These are phyloP conservation scores for Amphilophus citrinellus DNA, from an alignment of 2,113 vertebrate genomes.

Conservation along the genomic window DNA sequence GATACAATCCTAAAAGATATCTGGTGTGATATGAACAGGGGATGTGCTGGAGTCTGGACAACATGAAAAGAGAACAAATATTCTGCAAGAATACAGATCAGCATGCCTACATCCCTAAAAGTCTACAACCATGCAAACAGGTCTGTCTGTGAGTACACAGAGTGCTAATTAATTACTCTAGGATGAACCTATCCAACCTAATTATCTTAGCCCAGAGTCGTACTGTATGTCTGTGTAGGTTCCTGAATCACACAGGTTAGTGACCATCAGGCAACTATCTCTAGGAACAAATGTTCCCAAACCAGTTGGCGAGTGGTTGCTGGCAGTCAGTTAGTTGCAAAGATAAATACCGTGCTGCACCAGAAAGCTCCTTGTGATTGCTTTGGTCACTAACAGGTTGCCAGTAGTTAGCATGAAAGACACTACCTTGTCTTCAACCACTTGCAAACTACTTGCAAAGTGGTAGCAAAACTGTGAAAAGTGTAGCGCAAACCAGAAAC, in stretches of 20 bases:
- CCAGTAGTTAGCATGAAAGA: too few species aligned
- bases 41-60: not conserved
- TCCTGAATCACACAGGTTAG: too few species aligned
- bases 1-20: slow-evolving; percentile 28
- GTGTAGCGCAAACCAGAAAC: too few species aligned
- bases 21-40: slow-evolving; percentile 2
- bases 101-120: not conserved
- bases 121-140: not conserved
- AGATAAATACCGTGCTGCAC: too few species aligned
- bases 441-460: too few species aligned
- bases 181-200: not conserved
- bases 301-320: not conserved
- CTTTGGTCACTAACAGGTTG: too few species aligned
- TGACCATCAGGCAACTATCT: not conserved
- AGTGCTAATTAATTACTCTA: not conserved
- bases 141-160: not conserved
- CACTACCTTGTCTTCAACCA: too few species aligned
- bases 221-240: too few species aligned
- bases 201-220: too few species aligned
- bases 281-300: not conserved
- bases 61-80: not conserved
- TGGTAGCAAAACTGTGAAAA: too few species aligned
- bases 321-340: too few species aligned
- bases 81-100: not conserved
- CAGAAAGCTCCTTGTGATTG: too few species aligned